A percentile compares a stretch with the other conserved stretches of the same genome.
Conservation (phyloP, 2,888 invertebrate species). For the Sericinus montela region DNA sequence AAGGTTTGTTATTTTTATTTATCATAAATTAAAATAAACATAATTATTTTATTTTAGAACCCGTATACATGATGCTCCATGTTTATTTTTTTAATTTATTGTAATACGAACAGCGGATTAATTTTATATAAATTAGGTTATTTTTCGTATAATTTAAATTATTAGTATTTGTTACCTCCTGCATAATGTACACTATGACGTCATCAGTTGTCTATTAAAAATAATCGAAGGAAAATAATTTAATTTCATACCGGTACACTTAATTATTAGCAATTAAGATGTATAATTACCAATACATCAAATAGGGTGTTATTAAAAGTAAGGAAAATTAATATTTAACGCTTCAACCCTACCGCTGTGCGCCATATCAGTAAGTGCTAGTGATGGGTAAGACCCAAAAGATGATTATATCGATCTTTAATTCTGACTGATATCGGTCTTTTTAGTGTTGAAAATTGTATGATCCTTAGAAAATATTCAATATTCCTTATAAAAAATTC, state of each 20-base stretch:
- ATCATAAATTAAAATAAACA: not conserved
- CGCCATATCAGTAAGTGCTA: constrained; percentile 52
- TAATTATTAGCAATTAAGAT: not conserved
- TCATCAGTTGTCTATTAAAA: constrained; percentile 38
- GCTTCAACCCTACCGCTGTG: constrained; percentile 33
- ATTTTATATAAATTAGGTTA: no score
- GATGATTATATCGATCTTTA: constrained; percentile 5
- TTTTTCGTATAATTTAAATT: no score
- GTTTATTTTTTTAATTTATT: not conserved
- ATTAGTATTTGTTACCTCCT: no score
- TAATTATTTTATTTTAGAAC: not conserved
- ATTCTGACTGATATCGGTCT: no score
- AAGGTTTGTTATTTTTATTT: constrained; percentile 58
- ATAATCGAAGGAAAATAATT: no score
- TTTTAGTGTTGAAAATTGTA: no score
- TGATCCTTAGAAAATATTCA: no score
- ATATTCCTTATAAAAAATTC: no score
- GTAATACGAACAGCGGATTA: no score
- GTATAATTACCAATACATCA: not conserved
- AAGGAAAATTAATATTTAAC: constrained; percentile 23
- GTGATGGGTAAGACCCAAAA: constrained; percentile 37
- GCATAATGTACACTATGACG: constrained; percentile 36
- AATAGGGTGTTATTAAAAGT: constrained; percentile 9
- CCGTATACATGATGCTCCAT: no score
- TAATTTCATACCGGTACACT: no score